Conservation (phyloP, 2,888 invertebrate genomes). For the Sesia bembeciformis region DNA sequence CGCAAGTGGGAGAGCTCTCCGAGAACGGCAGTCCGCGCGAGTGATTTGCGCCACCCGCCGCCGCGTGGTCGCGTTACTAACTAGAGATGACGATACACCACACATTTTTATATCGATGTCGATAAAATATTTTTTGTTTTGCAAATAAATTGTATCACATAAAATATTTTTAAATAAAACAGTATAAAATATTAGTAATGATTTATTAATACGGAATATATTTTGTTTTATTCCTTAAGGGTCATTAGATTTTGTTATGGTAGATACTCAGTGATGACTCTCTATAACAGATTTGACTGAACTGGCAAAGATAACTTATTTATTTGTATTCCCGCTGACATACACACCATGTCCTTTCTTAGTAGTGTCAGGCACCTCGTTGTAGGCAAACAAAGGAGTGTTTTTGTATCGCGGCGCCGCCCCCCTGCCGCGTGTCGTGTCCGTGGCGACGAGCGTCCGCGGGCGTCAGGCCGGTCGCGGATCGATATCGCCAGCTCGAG, state of each 20-base stretch:
- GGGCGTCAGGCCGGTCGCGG: slow-evolving; percentile 47
- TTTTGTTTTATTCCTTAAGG: too few species aligned
- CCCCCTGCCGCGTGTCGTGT: slow-evolving; percentile 52
- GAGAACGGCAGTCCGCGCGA: slow-evolving; percentile 71
- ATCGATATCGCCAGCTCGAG: slow-evolving; percentile 65
- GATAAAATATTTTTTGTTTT: slow-evolving; percentile 11
- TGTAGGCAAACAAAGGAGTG: slow-evolving; percentile 66
- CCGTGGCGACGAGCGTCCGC: slow-evolving; percentile 57
- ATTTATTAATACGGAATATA: too few species aligned
- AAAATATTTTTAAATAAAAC: too few species aligned
- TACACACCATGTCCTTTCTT: slow-evolving; percentile 13
- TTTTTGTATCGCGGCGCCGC: slow-evolving; percentile 64
- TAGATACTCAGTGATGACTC: too few species aligned
- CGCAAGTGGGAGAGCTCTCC: slow-evolving; percentile 40
- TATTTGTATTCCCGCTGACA: too few species aligned
- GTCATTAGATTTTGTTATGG: too few species aligned
- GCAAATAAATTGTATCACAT: too few species aligned
- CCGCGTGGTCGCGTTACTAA: slow-evolving; percentile 52
- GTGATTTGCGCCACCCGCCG: slow-evolving; percentile 69
- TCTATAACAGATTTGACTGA: too few species aligned
- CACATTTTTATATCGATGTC: slow-evolving; percentile 28
- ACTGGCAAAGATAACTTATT: too few species aligned
- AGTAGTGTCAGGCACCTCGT: slow-evolving; percentile 11
- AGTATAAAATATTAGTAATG: too few species aligned
- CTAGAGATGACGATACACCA: slow-evolving; percentile 30